Conservation (phyloP, 2,113 vertebrate genomes). For the Crotalus viridis region DNA sequence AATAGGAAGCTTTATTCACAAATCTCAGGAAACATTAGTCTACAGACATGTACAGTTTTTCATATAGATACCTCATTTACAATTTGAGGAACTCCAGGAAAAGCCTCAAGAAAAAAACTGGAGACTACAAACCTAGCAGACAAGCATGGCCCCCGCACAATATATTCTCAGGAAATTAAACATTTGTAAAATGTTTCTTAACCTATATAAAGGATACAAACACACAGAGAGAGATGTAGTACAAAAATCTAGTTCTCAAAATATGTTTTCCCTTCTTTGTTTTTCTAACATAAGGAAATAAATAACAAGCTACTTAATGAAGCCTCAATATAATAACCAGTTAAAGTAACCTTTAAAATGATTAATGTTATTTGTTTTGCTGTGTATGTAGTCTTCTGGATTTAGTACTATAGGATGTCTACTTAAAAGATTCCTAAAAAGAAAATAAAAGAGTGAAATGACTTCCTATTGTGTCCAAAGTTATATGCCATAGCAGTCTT, state of each 20-base stretch:
- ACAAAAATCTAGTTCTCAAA: background rate
- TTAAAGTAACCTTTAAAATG: background rate
- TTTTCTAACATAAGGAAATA: background rate
- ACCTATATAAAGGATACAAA: background rate
- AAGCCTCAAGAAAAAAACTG: background rate
- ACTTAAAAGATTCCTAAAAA: background rate
- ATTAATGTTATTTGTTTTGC: background rate
- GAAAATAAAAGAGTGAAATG: background rate
- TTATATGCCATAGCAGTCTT: background rate
- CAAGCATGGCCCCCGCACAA: background rate
- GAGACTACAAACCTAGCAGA: background rate
- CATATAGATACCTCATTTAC: too few species aligned
- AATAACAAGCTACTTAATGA: background rate
- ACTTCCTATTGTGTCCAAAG: background rate
- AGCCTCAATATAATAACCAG: background rate
- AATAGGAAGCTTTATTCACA: background rate
- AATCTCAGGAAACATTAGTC: background rate
- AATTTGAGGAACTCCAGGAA: background rate
- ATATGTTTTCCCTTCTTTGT: background rate
- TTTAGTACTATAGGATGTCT: background rate
- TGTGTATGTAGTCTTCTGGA: background rate
- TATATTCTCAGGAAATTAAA: background rate
- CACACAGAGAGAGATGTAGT: background rate
- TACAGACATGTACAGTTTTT: background rate
- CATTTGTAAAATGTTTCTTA: background rate